Base-by-base conservation (phyloP, 1,140 invertebrate species). In the Drosophila lacertosa region DNA sequence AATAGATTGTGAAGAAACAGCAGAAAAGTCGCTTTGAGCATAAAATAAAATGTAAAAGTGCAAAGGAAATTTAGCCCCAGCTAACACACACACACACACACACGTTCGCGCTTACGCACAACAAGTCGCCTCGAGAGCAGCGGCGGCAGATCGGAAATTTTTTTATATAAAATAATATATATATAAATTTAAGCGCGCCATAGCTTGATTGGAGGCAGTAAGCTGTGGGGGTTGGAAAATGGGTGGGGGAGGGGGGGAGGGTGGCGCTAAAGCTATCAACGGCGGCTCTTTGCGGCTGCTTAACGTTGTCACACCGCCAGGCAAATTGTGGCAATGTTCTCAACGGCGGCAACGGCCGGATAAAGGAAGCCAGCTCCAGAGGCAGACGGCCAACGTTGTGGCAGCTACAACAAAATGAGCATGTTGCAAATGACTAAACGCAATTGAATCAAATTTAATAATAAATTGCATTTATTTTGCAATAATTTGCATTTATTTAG, bases 41-140 rank as follows among this genome's bases (percentile, higher is more conserved):
- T 88, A 82, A 86, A 86, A 88, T 86, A 82, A 82, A 77, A 88
- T n/a, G n/a, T n/a, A n/a, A 79, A 88, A 86, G 82, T 86, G 77
- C 66, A 82, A 77, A 86, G 70, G 68, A 74, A 74, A 74, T 72
- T 67, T 72, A 67, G 26, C 45, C 45, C 18, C 51, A 22, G 1
- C 51, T 13, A 9, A 11, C 24, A 33, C 48, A 24, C 13, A 29
- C 11, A 9, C 50, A n/a, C 20, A 26, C 50, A 47, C 18, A 5
- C 40, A n/a, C n/a, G 7, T 24, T 15, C 2, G 5, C 16, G 40
- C 29, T 18, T 10, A 51, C 33, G 57, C 11, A 42, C 33, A 37
- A 47, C 9, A 18, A 29, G 26, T 13, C 55, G 54, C 62, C 53
- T 26, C 22, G 35, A 51, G 20, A 39, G 20, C 24, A 54, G 42